Conservation (phyloP, 2,888 invertebrate genomes). For the Dasypolia templi region DNA sequence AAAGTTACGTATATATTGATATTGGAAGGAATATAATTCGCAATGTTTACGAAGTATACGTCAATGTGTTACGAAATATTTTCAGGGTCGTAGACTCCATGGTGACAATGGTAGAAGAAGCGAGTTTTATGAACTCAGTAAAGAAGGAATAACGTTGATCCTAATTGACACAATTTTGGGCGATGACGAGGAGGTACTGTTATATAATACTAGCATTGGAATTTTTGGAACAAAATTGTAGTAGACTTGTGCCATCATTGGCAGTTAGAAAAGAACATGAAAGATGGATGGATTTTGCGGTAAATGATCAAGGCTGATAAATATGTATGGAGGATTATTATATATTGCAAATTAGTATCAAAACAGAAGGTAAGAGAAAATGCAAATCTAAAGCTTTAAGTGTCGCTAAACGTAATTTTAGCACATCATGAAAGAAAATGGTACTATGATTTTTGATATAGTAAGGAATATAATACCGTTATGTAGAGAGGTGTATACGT, state of each 20-base stretch:
- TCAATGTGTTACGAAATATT: constrained; percentile 28
- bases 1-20: constrained; percentile 16
- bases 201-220: background rate
- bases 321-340: no score
- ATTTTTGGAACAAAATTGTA: no score
- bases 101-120: constrained; percentile 9
- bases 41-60: constrained; percentile 28
- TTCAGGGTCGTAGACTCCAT: constrained; percentile 20
- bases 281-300: no score
- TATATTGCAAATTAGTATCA: background rate
- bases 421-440: constrained; percentile 41
- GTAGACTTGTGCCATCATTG: background rate
- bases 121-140: background rate
- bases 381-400: no score
- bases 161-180: constrained; percentile 12
- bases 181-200: background rate
- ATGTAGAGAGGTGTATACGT: constrained; percentile 21
- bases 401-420: constrained; percentile 51
- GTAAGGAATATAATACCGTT: constrained; percentile 24
- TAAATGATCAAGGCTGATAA: no score
- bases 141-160: background rate
- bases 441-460: constrained; percentile 11
- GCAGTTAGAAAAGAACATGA: no score
- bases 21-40: constrained; percentile 16
- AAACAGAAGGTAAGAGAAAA: background rate